Base-by-base conservation (phyloP, 2,888 invertebrate species). In the Vandiemenella viatica region DNA sequence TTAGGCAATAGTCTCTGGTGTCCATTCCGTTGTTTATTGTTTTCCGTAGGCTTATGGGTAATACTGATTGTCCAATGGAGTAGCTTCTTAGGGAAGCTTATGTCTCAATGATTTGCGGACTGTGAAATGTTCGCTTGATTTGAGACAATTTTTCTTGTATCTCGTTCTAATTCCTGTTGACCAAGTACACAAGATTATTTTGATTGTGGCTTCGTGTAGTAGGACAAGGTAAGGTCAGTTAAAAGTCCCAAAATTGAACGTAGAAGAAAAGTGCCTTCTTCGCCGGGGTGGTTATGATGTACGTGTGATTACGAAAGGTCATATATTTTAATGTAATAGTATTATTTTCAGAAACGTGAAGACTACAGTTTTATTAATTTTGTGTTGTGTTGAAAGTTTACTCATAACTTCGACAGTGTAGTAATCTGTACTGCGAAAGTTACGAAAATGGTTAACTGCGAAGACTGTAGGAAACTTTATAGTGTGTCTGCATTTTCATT, bases 361-460 rank as follows among this genome's bases (percentile, higher is more conserved):
- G 54, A 54, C 52, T 47, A 37, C 45, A 54, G 54, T 54, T 54
- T 54, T 52, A 45, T 52, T 54, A 52, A 46, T 54, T 52, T 52
- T 54, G 54, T 54, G 54, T 54, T 52, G 54, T 54, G 54, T 54
- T 52, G 40, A 52, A 54, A 54, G 54, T 54, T 53, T 46, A 42
- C 48, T 45, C 52, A 48, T 54, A 50, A 48, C 45, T 51, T 48
- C 51, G 38, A 37, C 51, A 41, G 37, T 41, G 23, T 54, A 52
- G 49, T 53, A 43, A 48, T 47, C 43, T 42, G 38, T 41, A 37
- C 42, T 37, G 40, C 50, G 48, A 46, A 54, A 51, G 52, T 54
- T 49, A 41, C 43, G 51, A 52, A 48, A 45, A 52, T 43, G 43
- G 37, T 50, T 45, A 48, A 46, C 50, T 48, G 44, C 46, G 53